A percentile compares a stretch with the other conserved stretches of the same genome.
phyloP scores from a whole-genome alignment of 2,113 vertebrate species.

The Oreotrochilus melanogaster region DNA sequence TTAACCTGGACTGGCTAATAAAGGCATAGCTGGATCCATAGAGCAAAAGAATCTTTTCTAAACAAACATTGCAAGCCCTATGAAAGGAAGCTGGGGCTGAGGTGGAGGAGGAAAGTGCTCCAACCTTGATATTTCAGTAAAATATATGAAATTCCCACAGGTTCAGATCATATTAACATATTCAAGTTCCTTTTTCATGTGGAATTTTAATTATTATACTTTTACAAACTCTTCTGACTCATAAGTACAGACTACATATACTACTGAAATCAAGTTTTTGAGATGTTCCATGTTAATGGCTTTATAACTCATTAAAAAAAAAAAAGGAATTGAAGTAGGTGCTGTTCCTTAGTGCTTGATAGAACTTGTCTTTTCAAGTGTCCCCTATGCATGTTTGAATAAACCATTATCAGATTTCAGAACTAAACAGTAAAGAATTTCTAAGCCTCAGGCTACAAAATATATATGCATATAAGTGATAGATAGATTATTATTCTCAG shows the following conservation, averaged over 20 bases:
- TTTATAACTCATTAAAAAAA: neutral
- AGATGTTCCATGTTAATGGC: neutral
- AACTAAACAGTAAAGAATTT: neutral
- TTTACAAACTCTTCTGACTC: neutral
- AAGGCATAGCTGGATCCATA: neutral
- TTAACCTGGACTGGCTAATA: neutral
- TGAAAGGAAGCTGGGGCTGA: neutral
- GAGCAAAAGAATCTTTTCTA: neutral
- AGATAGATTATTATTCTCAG: neutral
- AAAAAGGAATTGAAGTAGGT: neutral
- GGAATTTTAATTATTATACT: neutral
- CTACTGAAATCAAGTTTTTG: neutral
- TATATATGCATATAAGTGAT: neutral
- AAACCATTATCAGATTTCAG: neutral
- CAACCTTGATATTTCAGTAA: neutral
- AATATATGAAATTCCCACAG: neutral
- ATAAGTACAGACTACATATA: neutral
- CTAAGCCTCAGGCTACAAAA: neutral
- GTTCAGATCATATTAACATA: neutral
- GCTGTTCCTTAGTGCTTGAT: neutral
- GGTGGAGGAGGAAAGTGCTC: neutral
- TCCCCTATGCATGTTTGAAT: neutral
- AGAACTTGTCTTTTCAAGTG: neutral
- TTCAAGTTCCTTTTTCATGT: neutral
- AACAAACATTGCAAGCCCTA: neutral